A percentile compares a stretch with the other conserved stretches of the same genome.
phyloP scores from a whole-genome alignment of 2,797 vertebrate species.

The Avahi laniger region DNA sequence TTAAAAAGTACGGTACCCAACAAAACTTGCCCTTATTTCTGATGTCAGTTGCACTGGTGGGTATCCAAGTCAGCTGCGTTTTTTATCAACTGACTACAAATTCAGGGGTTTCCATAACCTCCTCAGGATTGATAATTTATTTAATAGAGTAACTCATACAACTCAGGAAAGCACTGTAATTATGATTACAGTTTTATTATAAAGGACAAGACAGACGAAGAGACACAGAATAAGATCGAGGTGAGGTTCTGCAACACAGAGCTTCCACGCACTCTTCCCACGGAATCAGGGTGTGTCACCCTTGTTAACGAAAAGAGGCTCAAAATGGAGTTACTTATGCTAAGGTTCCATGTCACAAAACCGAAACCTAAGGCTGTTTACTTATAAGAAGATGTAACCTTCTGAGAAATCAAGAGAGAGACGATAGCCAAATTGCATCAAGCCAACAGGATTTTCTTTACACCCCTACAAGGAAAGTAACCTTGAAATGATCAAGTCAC shows the following conservation, averaged over 20 bases:
- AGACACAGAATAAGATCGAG: not conserved
- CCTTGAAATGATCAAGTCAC: not conserved
- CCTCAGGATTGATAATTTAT: not conserved
- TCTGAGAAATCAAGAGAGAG: not conserved
- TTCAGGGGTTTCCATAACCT: not conserved
- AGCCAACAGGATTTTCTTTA: not conserved
- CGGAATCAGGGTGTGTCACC: not conserved
- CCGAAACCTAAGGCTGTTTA: not conserved
- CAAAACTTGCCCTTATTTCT: not conserved
- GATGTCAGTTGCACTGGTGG: not conserved
- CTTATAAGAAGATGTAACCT: not conserved
- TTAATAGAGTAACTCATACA: not conserved
- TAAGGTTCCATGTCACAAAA: not conserved
- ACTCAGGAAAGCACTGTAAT: not conserved
- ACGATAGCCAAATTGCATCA: not conserved
- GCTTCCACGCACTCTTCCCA: not conserved
- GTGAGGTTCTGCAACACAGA: not conserved
- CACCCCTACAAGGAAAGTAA: not conserved
- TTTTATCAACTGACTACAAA: not conserved
- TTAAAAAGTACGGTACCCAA: not conserved
- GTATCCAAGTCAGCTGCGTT: not conserved
- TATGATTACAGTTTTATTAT: not conserved
- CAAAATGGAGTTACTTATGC: not conserved
- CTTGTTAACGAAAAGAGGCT: not conserved
- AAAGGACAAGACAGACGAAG: not conserved